These are phyloP conservation scores for Drosophila aldrichi DNA, from an alignment of 2,888 invertebrate genomes.

Conservation along the genomic window DNA sequence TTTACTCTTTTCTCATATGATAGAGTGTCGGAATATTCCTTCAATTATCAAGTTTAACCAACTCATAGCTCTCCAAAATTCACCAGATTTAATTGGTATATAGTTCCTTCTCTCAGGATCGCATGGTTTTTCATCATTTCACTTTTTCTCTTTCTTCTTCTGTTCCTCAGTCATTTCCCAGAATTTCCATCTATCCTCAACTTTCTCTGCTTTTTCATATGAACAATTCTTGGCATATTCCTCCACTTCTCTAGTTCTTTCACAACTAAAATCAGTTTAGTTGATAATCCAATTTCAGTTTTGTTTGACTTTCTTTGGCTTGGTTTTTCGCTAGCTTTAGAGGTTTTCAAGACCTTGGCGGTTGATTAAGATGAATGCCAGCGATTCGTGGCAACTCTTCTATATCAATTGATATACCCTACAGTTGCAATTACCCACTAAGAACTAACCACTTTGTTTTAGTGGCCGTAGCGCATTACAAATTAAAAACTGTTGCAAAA, in stretches of 20 bases:
- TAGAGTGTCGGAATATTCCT: too few relatives aligned
- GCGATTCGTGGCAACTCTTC: conserved; percentile 14
- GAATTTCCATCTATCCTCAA: not conserved
- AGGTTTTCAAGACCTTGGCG: too few relatives aligned
- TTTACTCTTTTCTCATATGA: too few relatives aligned
- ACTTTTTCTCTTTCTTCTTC: not conserved
- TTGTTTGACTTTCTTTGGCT: not conserved
- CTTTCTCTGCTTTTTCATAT: not conserved
- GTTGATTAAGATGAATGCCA: too few relatives aligned
- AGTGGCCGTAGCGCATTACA: conserved; percentile 72
- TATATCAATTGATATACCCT: conserved; percentile 7
- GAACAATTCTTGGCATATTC: not conserved
- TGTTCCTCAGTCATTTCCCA: not conserved
- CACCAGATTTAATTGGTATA: too few relatives aligned
- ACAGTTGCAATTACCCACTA: conserved; percentile 45
- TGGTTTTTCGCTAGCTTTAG: not conserved
- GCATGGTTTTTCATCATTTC: not conserved
- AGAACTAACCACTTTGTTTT: conserved; percentile 71
- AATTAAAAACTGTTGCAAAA: conserved; percentile 79
- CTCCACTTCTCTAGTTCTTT: not conserved
- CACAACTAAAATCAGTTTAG: not conserved
- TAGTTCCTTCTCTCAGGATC: too few relatives aligned
- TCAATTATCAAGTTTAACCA: too few relatives aligned
- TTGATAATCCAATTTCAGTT: not conserved
- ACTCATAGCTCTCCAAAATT: too few relatives aligned